Percentiles rank a stretch among this genome's conserved stretches.
Evolutionary conservation across 1,140 invertebrate genomes (phyloP).

Genomic region (Caenorhabditis brenneri): DNA sequence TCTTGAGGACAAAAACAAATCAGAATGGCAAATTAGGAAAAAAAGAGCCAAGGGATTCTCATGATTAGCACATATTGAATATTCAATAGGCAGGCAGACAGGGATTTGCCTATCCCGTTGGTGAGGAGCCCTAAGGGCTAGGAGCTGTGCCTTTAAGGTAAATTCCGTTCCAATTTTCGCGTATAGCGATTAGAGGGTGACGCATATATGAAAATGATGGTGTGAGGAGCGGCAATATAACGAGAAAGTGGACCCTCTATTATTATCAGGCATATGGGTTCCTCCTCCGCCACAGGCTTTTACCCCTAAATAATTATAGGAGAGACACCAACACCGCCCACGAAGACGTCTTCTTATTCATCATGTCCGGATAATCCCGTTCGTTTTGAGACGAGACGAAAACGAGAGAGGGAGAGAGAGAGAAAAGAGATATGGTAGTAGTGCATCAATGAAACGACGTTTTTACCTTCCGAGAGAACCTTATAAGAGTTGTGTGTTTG

Average conservation of each 20-base stretch:
- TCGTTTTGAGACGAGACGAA: neutral
- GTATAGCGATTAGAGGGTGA: no score
- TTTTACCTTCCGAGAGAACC: neutral
- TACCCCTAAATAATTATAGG: constrained; percentile 12
- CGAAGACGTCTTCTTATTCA: neutral
- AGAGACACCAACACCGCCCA: neutral
- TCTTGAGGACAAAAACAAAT: neutral
- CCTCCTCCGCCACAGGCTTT: neutral
- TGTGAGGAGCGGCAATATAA: neutral
- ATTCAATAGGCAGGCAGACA: neutral
- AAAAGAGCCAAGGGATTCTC: neutral
- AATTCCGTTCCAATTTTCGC: neutral
- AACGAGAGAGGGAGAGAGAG: neutral
- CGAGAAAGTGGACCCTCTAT: neutral
- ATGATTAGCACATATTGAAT: no score
- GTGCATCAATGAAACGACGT: neutral
- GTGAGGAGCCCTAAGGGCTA: no score
- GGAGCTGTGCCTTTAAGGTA: no score
- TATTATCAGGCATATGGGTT: constrained; percentile 34
- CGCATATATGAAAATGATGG: neutral
- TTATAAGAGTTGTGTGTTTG: neutral
- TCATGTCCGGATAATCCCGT: no score
- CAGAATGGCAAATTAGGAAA: neutral
- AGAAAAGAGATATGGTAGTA: neutral
- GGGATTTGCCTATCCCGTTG: no score